Percentiles rank a stretch among this genome's conserved stretches.
Evolutionary conservation across 2,113 vertebrate genomes (phyloP).

Genomic region (Pseudorectes ferrugineus): DNA sequence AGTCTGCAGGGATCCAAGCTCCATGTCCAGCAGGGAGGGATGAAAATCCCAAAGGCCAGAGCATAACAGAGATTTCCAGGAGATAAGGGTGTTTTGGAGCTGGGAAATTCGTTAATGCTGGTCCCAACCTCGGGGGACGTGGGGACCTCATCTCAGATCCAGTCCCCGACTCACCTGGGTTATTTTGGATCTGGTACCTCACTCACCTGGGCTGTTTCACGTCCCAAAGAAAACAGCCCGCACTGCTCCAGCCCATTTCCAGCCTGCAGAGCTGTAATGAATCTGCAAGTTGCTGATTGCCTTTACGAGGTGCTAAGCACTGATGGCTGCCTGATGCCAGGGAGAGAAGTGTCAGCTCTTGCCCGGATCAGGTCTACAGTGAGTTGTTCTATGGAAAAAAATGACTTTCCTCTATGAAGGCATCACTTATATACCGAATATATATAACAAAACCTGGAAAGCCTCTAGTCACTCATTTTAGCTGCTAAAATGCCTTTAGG

Average conservation of each 20-base stretch:
- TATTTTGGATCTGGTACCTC: background rate
- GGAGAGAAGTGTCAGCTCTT: background rate
- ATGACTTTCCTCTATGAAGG: constrained; percentile 6
- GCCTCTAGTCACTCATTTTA: constrained; percentile 63
- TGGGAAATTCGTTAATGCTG: background rate
- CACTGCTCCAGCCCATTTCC: background rate
- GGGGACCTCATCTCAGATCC: background rate
- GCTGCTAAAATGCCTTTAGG: constrained; percentile 53
- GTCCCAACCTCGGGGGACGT: fast-evolving
- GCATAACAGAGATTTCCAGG: background rate
- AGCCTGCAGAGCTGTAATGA: background rate
- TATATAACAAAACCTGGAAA: constrained; percentile 67
- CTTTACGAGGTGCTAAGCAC: constrained; percentile 9
- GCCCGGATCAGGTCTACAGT: constrained; percentile 17
- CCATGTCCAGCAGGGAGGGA: background rate
- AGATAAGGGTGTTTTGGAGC: background rate
- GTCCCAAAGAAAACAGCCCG: background rate
- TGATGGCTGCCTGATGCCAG: background rate
- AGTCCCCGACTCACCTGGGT: background rate
- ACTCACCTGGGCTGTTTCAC: background rate
- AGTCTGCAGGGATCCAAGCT: background rate
- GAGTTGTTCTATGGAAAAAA: constrained; percentile 30
- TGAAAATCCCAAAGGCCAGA: background rate
- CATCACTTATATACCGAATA: constrained; percentile 56
- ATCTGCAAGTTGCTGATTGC: constrained; percentile 12